Base-by-base conservation (phyloP, 2,888 invertebrate genomes). In the Mesoligia furuncula region DNA sequence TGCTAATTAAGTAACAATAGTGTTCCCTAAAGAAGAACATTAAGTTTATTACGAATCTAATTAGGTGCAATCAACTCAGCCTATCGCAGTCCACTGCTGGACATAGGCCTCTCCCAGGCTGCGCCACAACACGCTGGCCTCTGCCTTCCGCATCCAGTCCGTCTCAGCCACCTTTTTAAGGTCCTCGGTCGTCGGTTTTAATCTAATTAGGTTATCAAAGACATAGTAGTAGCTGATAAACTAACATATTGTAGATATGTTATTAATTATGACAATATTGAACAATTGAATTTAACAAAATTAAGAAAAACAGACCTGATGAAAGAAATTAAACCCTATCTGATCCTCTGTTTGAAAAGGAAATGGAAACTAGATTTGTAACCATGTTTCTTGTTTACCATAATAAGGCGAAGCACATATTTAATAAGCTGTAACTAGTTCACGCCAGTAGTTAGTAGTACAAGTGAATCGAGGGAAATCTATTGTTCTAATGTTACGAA, bases 401-500 rank as follows among this genome's bases (percentile, higher is more conserved):
- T 36, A 62, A 67, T 62, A 79, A 57, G 27, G 24, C 24, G 27
- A 67, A 45, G 27, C 15, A 61, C 24, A 51, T 51, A 59, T 27
- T 66, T 73, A 79, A 79, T 79, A 72, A 73, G 54, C 59, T n/a
- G 39, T 24, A 31, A 73, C 80, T 80, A 73, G 79, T 62, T 57
- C 67, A 80, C 73, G 54, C 54, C 27, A 24, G 17, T 54, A 54
- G 8, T 36, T 31, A 54, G 51, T 65, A 71, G n/a, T 54, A 66
- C 11, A 64, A 79, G 62, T 61, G 51, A 75, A 71, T 71, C 57
- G 42, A 83, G 67, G 64, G 81, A 79, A 82, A 83, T 61, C 74
- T 79, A 82, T 82, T 82, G 79, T 83, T 83, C 79, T 69, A 17
- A 62, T 15, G 42, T 82, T 79, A 75, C 83, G 48, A 62, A 65